phyloP scores from a whole-genome alignment of 2,113 vertebrate genomes.

The Tursiops truncatus region DNA sequence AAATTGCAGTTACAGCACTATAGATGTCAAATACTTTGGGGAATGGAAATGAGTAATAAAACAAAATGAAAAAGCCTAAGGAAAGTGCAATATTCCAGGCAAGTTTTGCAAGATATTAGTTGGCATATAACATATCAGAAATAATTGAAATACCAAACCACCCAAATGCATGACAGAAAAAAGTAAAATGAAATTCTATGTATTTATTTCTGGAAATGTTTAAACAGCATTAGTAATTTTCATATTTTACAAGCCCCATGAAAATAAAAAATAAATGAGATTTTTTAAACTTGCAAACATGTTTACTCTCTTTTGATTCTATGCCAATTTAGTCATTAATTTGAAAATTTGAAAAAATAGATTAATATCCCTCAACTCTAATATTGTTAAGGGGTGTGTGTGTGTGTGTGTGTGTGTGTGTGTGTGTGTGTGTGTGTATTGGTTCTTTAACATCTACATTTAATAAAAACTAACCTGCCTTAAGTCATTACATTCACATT shows the following conservation, averaged over 20 bases:
- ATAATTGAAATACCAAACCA: not conserved
- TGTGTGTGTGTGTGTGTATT: not conserved
- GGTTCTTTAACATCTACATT: not conserved
- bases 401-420: not conserved
- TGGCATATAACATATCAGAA: not conserved
- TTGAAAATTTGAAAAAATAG: not conserved
- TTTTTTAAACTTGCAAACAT: not conserved
- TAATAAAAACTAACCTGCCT: not conserved
- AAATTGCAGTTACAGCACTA: not conserved
- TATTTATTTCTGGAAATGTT: not conserved
- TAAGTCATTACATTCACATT: not conserved
- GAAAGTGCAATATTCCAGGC: not conserved
- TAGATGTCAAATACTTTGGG: not conserved
- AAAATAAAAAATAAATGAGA: not conserved
- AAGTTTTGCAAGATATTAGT: not conserved
- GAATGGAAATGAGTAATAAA: conserved; percentile 36
- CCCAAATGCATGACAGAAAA: not conserved
- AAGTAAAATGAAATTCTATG: not conserved
- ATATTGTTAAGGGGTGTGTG: not conserved
- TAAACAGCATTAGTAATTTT: not conserved
- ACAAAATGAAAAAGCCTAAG: not conserved
- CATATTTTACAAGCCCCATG: not conserved
- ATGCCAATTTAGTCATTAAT: not conserved
- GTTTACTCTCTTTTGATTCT: not conserved
- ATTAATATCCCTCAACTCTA: not conserved